Base-by-base conservation (phyloP, 2,888 invertebrate species). In the Amphiduros pacificus region DNA sequence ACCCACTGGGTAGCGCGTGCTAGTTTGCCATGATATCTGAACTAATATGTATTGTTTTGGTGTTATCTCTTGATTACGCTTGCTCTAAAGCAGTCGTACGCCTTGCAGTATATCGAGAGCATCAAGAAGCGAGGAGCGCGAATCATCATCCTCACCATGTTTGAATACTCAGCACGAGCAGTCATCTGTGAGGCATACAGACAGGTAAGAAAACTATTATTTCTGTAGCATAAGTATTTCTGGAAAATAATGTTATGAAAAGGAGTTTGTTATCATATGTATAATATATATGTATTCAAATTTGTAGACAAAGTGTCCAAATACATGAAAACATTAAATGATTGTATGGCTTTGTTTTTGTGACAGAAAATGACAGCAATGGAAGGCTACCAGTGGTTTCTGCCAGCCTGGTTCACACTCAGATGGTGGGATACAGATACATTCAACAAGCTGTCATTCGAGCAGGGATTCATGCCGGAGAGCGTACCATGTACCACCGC, bases 361-460 rank as follows among this genome's bases (percentile, higher is more conserved):
- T n/a, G n/a, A n/a, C 71, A 82, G 83, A 74, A 74, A 52, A 83
- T 84, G 83, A 83, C 83, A 29, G 76, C 78, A 2, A 67, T 74
- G 27, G 82, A 90, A 70, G 91, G 91, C 41, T 91, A 90, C 80
- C 90, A 91, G 1, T 94, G 94, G 94, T 91, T 94, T 77, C 84
- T 94, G 61, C 92, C 94, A 0, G 85, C 87, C 36, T 90, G 91
- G 89, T 69, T 65, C 61, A 65, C 69, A 0, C 41, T n/a, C 1
- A 5, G 40, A 20, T 69, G 69, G 69, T 69, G 86, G 74, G 83
- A 88, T 68, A 88, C 88, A 0, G 86, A 87, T 64, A 79, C 77
- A 57, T 75, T 77, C 65, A 82, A 82, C 67, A 66, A 32, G 17
- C 24, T 27, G 26, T 5, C 24, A 6, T 27, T 27, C 9, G 24